Conservation (phyloP, 2,888 invertebrate species). For the Ornithoptera priamus region DNA sequence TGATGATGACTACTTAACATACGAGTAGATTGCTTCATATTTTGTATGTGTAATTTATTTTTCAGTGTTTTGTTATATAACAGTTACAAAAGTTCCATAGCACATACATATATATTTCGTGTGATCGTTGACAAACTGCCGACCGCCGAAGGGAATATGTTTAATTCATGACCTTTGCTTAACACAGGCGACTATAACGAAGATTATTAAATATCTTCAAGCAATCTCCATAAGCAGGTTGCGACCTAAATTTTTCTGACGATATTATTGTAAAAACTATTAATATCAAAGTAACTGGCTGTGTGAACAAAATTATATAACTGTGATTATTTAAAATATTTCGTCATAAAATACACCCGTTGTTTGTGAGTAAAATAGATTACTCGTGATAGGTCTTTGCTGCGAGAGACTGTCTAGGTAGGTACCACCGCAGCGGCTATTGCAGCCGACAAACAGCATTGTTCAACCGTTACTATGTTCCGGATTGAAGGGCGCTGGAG, state of each 20-base stretch:
- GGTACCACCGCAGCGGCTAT: too few species aligned
- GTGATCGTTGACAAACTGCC: background rate
- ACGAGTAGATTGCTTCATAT: too few species aligned
- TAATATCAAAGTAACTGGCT: background rate
- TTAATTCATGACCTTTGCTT: slow-evolving; percentile 11
- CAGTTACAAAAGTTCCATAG: background rate
- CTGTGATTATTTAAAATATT: background rate
- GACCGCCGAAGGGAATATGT: slow-evolving; percentile 1
- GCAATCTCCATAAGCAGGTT: background rate
- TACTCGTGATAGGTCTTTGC: too few species aligned
- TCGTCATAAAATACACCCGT: background rate
- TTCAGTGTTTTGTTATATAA: background rate
- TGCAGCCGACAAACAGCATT: too few species aligned
- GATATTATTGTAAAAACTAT: background rate
- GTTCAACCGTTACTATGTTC: too few species aligned
- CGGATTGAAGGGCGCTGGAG: too few species aligned
- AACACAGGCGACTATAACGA: slow-evolving; percentile 2
- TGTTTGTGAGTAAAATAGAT: too few species aligned
- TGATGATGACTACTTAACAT: too few species aligned
- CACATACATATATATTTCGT: background rate
- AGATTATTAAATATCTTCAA: slow-evolving; percentile 10
- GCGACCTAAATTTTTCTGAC: background rate
- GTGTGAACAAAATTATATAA: background rate
- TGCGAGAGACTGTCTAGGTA: too few species aligned
- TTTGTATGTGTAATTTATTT: too few species aligned